Base-by-base conservation (phyloP, 2,888 invertebrate genomes). In the Epinotia ramella region DNA sequence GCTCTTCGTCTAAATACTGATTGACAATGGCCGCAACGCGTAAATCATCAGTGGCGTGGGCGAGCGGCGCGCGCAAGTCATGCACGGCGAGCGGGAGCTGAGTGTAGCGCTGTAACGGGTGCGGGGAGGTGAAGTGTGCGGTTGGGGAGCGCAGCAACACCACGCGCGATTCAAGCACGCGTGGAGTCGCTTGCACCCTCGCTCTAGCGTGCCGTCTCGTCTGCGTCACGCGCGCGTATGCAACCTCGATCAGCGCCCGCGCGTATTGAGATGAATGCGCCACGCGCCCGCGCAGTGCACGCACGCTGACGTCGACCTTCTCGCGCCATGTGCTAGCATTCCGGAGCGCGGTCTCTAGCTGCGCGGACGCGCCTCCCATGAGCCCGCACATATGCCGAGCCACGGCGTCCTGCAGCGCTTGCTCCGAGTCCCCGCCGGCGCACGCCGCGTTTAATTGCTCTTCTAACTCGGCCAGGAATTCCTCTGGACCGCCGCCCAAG, bases 251-350 rank as follows among this genome's bases (percentile, higher is more conserved):
- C 0, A 85, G 69, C 9, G 81, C 82, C 12, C 82, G 81, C 0
- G 83, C 79, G 73, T 90, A 91, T 75, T 89, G 89, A 3, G 80
- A 77, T 0, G 91, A 87, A 66, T 87, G 81, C 0, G 83, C 72
- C 0, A 87, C 83, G 12, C 78, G 80, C 0, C 84, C 82, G 33
- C 85, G 77, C 57, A 80, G 64, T 46, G 71, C 74, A 63, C 72
- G 75, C n/a, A 83, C 71, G 56, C 84, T 83, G 0, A 71, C 71
- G 0, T 84, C 80, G 2, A 89, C 69, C 77, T 88, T 89, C 20
- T 86, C 81, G 0, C 78, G 24, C 87, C 89, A 89, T 0, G 80
- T 78, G 3, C 66, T 60, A 3, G 77, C 63, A 2, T 63, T 64
- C 4, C 11, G 62, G 1, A 86, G 65, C 9, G 71, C 78, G 2